Evolutionary conservation across 2,888 invertebrate species (phyloP).

Genomic region (Cantharis rufa): DNA sequence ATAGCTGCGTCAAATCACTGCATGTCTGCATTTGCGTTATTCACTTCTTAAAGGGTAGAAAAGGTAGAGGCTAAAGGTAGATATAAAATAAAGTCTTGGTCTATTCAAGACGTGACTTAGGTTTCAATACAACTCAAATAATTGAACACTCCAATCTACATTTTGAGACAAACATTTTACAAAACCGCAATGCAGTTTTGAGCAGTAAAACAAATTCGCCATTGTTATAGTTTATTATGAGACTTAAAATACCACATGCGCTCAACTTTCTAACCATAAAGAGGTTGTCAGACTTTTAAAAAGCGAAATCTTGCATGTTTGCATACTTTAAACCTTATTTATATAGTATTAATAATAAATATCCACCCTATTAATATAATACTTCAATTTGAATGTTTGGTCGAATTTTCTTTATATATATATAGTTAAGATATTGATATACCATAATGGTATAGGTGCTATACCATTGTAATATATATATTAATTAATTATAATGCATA

Average conservation of each 20-base stretch:
- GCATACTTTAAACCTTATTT: not conserved
- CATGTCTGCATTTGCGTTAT: not conserved
- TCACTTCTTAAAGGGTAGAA: not conserved
- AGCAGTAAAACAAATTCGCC: not conserved
- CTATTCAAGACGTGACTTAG: not conserved
- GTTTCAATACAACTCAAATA: not conserved
- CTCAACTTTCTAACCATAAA: not conserved
- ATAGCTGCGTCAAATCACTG: not conserved
- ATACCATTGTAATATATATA: no score
- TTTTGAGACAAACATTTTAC: not conserved
- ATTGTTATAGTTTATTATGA: not conserved
- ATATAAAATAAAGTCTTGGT: constrained; percentile 1
- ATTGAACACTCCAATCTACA: not conserved
- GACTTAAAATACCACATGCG: not conserved
- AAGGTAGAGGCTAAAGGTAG: not conserved
- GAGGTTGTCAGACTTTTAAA: not conserved
- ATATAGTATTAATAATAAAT: not conserved
- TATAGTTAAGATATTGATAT: no score
- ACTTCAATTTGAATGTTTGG: no score
- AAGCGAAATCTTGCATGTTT: not conserved
- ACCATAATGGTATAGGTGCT: no score
- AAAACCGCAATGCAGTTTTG: not conserved
- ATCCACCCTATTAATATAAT: not conserved
- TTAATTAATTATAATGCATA: no score
- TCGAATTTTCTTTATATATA: no score